These are phyloP conservation scores for Drosophila testacea DNA, from an alignment of 2,888 invertebrate species.

Conservation along the genomic window DNA sequence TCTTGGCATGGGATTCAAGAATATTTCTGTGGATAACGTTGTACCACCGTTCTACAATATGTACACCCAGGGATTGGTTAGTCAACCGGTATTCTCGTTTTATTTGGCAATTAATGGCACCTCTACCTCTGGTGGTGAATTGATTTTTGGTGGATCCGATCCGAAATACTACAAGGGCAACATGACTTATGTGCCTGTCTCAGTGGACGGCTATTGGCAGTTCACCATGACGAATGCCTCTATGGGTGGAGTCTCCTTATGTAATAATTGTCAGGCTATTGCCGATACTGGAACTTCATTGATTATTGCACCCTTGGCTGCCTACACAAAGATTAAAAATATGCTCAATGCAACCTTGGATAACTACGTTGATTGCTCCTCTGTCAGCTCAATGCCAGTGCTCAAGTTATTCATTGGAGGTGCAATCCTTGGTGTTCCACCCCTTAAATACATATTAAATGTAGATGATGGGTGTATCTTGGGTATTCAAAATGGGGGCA, in stretches of 20 bases:
- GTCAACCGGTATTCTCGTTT: constrained; percentile 94
- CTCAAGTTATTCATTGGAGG: constrained; percentile 92
- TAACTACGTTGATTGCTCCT: constrained; percentile 89
- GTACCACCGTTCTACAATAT: constrained; percentile 96
- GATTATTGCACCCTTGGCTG: constrained; percentile 87
- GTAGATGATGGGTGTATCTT: constrained; percentile 91
- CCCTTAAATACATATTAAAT: constrained; percentile 90
- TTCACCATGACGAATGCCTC: constrained; percentile 91
- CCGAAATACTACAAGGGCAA: constrained; percentile 90
- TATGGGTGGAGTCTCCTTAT: constrained; percentile 87
- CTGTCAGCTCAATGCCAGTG: constrained; percentile 90
- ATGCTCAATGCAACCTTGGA: background rate
- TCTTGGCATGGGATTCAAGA: constrained; percentile 94
- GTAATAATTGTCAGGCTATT: constrained; percentile 88
- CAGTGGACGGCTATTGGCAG: constrained; percentile 96
- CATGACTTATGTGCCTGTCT: constrained; percentile 90
- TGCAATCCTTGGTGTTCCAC: constrained; percentile 89
- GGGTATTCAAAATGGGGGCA: constrained; percentile 94
- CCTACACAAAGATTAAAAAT: constrained; percentile 1
- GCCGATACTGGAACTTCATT: constrained; percentile 98
- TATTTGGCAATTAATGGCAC: constrained; percentile 92
- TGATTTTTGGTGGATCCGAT: constrained; percentile 97
- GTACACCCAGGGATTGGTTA: constrained; percentile 90
- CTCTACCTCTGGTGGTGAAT: constrained; percentile 91
- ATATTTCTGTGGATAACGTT: constrained; percentile 94